phyloP scores from a whole-genome alignment of 2,888 invertebrate species.

The Cephus spinipes region DNA sequence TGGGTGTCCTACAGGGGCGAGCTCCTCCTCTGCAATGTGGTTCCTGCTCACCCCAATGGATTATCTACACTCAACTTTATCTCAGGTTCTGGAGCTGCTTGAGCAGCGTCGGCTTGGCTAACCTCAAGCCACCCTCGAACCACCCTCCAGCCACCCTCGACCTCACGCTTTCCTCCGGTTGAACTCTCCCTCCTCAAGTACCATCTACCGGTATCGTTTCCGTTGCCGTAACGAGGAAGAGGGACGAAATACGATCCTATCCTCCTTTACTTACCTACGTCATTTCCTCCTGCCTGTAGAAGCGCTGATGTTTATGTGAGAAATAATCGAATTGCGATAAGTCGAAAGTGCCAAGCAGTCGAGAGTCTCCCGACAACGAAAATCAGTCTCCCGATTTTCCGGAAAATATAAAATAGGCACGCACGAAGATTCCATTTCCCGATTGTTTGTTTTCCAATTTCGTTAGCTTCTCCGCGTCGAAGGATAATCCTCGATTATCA shows the following conservation, averaged over 20 bases:
- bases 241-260: not conserved
- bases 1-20: not conserved
- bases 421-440: not conserved
- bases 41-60: conserved; percentile 25
- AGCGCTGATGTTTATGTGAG: not conserved
- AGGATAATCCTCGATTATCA: conserved; percentile 50
- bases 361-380: not conserved
- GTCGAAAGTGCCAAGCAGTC: not conserved
- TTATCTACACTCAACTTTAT: conserved; percentile 41
- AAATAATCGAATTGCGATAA: not conserved
- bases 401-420: not conserved
- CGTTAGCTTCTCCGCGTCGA: conserved; percentile 12
- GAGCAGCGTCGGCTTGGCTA: not conserved
- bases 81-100: conserved; percentile 6
- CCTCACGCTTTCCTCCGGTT: not conserved
- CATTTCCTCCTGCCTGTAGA: not conserved
- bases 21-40: conserved; percentile 19
- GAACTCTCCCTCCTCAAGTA: not conserved
- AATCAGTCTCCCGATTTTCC: not conserved
- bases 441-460: not conserved
- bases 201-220: conserved; percentile 3
- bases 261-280: not conserved
- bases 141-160: not conserved
- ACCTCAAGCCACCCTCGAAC: not conserved
- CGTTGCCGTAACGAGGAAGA: not conserved